Base-by-base conservation (phyloP, 2,888 invertebrate genomes). In the Patella pellucida region DNA sequence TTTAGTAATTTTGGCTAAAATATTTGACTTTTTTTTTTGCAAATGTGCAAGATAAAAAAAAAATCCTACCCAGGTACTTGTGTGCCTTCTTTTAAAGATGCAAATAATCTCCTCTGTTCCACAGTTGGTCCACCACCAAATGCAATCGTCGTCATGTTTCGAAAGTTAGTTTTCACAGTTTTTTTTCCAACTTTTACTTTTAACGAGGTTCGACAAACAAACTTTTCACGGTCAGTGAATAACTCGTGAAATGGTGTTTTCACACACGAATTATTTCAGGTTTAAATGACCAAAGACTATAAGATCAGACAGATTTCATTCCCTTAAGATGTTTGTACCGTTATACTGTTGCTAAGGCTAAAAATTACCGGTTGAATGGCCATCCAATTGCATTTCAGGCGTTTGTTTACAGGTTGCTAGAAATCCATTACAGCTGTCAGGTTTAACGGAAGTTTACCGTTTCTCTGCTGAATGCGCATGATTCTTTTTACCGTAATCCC, bases 1-100 rank as follows among this genome's bases (percentile, higher is more conserved):
- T 41, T 41, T 41, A 41, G 7, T 41, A 41, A 31, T 5, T 41
- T 9, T 41, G 41, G 41, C 41, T 41, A 41, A 41, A 41, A 41
- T 41, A 41, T 41, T 41, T 41, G 9, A 41, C 7, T 41, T 41
- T 41, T 41, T 9, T 41, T 41, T 41, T 41, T 41, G 41, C 41
- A 41, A n/a, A 41, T 41, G 41, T 41, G 41, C 41, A 41, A 41
- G 9, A 41, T 9, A 41, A 41, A 41, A 41, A 0, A 16, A 52
- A 62, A 50, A 27, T 78, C 87, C 81, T 85, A 91, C 91, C 91
- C 91, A 51, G 91, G 91, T 62, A 91, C 88, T 76, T 91, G 90
- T 52, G 90, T 84, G 27, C 91, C 91, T 73, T 89, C 88, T 81
- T 89, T 87, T 62, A 91, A 81, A 11, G 85, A 85, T 19, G 88